phyloP scores from a whole-genome alignment of 2,888 invertebrate genomes.

The Odontothrips loti region DNA sequence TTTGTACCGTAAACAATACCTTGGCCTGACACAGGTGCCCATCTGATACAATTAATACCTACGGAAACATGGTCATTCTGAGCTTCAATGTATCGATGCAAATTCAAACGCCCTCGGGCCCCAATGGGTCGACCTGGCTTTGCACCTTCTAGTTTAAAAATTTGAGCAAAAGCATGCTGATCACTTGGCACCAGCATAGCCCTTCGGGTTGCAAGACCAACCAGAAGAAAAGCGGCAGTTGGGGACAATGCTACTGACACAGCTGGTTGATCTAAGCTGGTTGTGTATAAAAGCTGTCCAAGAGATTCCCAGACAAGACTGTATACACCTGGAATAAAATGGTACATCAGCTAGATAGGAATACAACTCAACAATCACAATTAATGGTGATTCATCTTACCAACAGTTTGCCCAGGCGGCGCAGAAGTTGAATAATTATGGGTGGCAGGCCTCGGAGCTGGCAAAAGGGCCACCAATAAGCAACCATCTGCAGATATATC shows the following conservation, averaged over 20 bases:
- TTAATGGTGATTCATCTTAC: conserved; percentile 29
- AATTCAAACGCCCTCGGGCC: conserved; percentile 45
- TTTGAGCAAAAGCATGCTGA: conserved; percentile 47
- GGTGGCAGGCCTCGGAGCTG: conserved; percentile 63
- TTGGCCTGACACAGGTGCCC: conserved; percentile 78
- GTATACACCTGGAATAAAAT: conserved; percentile 60
- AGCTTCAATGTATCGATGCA: conserved; percentile 63
- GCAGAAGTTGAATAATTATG: conserved; percentile 65
- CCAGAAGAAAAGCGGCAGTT: conserved; percentile 69
- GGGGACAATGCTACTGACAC: conserved; percentile 84
- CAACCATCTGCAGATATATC: conserved; percentile 77
- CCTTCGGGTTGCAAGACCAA: conserved; percentile 69
- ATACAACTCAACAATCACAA: conserved; percentile 30
- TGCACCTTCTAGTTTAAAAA: conserved; percentile 48
- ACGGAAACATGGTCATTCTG: conserved; percentile 59
- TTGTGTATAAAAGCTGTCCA: conserved; percentile 74
- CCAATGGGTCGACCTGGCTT: conserved; percentile 44
- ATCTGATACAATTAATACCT: conserved; percentile 77
- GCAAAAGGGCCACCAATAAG: conserved; percentile 69
- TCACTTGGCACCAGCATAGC: conserved; percentile 48
- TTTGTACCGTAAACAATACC: conserved; percentile 83
- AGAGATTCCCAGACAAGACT: conserved; percentile 70
- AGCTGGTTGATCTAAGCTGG: conserved; percentile 70
- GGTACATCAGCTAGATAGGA: background rate
- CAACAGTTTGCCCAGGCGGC: conserved; percentile 37